These are phyloP conservation scores for Linhomoeus sp. DNA, from an alignment of 2,888 invertebrate species.

Conservation along the genomic window DNA sequence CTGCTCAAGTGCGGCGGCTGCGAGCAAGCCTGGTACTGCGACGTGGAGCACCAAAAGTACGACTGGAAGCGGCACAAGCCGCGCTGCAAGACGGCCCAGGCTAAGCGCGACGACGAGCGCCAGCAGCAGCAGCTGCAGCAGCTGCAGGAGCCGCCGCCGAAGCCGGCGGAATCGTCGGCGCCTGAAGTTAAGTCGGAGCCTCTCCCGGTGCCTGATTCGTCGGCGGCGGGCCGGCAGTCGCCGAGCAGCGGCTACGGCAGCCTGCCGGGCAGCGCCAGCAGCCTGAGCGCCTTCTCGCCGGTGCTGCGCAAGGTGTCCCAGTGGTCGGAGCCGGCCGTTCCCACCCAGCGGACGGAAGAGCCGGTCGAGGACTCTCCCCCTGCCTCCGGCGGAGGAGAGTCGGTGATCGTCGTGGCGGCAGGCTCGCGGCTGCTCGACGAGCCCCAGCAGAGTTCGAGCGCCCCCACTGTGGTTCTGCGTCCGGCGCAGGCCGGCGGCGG, in stretches of 20 bases:
- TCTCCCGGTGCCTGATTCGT: neutral
- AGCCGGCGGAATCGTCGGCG: neutral
- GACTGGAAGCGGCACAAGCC: slow-evolving; percentile 16
- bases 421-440: no score
- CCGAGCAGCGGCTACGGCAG: neutral
- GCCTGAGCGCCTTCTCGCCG: neutral
- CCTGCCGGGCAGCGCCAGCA: neutral
- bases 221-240: neutral
- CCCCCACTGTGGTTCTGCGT: neutral
- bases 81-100: slow-evolving; percentile 11
- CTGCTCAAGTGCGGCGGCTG: slow-evolving; percentile 2
- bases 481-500: no score
- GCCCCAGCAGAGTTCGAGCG: no score
- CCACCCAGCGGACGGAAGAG: no score
- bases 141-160: neutral
- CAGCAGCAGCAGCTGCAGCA: no score
- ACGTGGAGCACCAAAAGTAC: slow-evolving; percentile 10
- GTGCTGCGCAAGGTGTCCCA: no score
- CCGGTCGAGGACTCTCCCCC: no score
- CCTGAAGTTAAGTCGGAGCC: neutral
- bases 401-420: no score
- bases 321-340: no score
- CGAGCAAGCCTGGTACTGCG: neutral
- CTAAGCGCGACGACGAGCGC: no score
- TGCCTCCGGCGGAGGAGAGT: no score